These are phyloP conservation scores for Pongo pygmaeus DNA, from an alignment of 2,113 vertebrate species.

Conservation along the genomic window DNA sequence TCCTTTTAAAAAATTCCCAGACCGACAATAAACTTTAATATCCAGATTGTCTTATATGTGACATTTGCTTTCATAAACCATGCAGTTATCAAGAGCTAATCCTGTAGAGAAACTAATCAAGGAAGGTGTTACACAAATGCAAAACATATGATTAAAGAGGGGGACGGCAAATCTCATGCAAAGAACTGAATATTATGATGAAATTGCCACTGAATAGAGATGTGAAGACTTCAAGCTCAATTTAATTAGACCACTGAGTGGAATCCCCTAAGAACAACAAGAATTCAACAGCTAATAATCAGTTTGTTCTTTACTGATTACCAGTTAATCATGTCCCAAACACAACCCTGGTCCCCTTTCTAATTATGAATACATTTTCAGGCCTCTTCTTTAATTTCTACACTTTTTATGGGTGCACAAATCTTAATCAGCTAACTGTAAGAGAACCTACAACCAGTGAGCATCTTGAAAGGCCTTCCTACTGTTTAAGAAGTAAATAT, in stretches of 20 bases:
- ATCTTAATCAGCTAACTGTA: slow-evolving; percentile 84
- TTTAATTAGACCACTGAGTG: slow-evolving; percentile 91
- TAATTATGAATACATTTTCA: slow-evolving; percentile 86
- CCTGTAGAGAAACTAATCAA: slow-evolving; percentile 91
- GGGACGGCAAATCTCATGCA: slow-evolving; percentile 84
- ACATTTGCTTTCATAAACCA: slow-evolving; percentile 88
- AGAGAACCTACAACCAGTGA: slow-evolving; percentile 80
- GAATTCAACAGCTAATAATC: slow-evolving; percentile 93
- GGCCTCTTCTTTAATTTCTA: slow-evolving; percentile 80
- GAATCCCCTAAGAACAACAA: slow-evolving; percentile 91
- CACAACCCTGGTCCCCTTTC: slow-evolving; percentile 81
- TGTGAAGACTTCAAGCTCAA: slow-evolving; percentile 85
- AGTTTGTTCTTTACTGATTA: slow-evolving; percentile 96
- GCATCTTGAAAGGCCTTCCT: slow-evolving; percentile 83
- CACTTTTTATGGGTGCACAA: slow-evolving; percentile 76
- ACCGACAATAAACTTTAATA: slow-evolving; percentile 79
- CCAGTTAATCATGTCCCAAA: slow-evolving; percentile 93
- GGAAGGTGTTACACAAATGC: slow-evolving; percentile 88
- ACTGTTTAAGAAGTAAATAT: slow-evolving; percentile 88
- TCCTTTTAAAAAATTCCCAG: slow-evolving; percentile 68
- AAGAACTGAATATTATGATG: slow-evolving; percentile 84
- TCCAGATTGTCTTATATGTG: slow-evolving; percentile 82
- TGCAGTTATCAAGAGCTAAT: slow-evolving; percentile 87
- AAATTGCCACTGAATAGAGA: slow-evolving; percentile 87
- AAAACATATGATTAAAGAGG: slow-evolving; percentile 90